phyloP scores from a whole-genome alignment of 2,797 vertebrate species.

The Dendrocincla tyrannina region DNA sequence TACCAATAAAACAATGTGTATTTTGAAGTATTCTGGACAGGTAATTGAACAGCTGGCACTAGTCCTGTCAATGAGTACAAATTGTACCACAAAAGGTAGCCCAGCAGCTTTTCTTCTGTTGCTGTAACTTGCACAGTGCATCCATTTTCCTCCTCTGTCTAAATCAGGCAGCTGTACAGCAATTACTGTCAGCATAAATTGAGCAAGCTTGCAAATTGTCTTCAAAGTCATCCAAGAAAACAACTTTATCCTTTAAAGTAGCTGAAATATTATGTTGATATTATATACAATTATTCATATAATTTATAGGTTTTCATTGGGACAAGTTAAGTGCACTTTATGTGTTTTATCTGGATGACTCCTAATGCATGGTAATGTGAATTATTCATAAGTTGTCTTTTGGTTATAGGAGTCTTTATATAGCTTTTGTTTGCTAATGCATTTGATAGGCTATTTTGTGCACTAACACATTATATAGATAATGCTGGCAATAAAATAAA shows the following conservation, averaged over 20 bases:
- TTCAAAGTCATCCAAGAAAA: constrained; percentile 47
- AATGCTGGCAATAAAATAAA: constrained; percentile 64
- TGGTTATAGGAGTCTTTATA: constrained; percentile 62
- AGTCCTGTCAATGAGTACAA: not conserved
- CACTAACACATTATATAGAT: constrained; percentile 48
- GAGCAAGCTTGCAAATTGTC: constrained; percentile 46
- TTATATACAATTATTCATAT: constrained; percentile 56
- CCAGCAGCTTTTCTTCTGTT: not conserved
- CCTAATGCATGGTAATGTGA: constrained; percentile 67
- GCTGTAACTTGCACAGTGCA: not conserved
- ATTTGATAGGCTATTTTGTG: constrained; percentile 61
- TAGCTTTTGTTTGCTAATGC: constrained; percentile 76
- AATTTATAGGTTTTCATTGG: constrained; percentile 60
- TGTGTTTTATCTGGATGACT: constrained; percentile 51
- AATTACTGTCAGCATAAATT: constrained; percentile 31
- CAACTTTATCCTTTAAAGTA: constrained; percentile 55
- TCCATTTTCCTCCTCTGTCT: not conserved
- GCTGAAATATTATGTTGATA: constrained; percentile 49
- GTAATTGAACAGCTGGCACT: not conserved
- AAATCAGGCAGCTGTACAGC: constrained; percentile 9
- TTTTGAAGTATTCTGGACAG: not conserved
- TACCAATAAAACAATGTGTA: not conserved
- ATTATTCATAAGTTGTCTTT: constrained; percentile 71
- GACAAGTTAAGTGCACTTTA: constrained; percentile 63
- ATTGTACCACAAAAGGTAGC: not conserved